These are phyloP conservation scores for Delichon dasypus DNA, from an alignment of 2,797 vertebrate genomes.

Conservation along the genomic window DNA sequence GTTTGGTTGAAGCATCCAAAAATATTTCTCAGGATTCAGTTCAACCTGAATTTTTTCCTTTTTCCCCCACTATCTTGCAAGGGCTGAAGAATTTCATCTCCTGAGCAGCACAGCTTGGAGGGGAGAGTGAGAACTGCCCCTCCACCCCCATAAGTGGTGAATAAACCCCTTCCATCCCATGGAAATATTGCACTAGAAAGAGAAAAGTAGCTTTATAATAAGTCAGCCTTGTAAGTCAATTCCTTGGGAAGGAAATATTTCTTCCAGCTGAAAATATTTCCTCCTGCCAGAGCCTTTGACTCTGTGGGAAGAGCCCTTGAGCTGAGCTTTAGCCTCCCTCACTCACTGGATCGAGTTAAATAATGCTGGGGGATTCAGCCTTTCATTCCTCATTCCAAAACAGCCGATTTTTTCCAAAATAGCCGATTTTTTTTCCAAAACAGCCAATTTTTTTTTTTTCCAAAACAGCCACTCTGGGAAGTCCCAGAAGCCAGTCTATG, in stretches of 20 bases:
- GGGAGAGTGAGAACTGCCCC: not conserved
- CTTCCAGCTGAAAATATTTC: not conserved
- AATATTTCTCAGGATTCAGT: not conserved
- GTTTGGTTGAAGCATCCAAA: not conserved
- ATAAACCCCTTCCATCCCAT: not conserved
- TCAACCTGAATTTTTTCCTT: not conserved
- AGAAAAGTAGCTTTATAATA: not conserved
- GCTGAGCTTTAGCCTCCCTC: not conserved
- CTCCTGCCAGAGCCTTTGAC: not conserved
- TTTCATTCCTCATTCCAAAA: not conserved
- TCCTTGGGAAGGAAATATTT: not conserved
- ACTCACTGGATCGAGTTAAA: not conserved
- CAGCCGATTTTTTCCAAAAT: not conserved
- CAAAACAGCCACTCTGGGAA: not conserved
- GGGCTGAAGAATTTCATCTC: not conserved
- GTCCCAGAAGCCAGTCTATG: fast-evolving
- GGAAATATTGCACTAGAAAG: not conserved
- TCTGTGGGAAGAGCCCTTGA: not conserved
- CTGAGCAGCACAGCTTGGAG: not conserved
- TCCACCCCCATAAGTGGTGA: not conserved
- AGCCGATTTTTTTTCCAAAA: not conserved
- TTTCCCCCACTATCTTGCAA: fast-evolving
- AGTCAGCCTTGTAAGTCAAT: not conserved
- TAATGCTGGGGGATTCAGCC: not conserved
- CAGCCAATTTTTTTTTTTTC: not conserved